Evolutionary conservation across 2,888 invertebrate genomes (phyloP).

Genomic region (Thelaira solivaga): DNA sequence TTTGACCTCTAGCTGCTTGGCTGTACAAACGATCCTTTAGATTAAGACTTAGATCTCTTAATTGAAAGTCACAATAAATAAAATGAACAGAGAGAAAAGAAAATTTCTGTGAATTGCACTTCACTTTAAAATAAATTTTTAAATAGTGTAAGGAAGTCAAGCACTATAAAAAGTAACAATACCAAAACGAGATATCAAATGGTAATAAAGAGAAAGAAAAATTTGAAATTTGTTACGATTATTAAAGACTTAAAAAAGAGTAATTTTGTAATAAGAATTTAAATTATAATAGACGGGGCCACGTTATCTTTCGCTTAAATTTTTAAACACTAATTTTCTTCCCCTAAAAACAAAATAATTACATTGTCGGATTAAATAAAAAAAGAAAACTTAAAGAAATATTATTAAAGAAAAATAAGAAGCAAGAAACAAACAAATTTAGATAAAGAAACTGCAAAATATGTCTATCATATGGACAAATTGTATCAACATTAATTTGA

Average conservation of each 20-base stretch:
- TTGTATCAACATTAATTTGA: slow-evolving; percentile 25
- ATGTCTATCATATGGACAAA: slow-evolving; percentile 53
- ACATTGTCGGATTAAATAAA: slow-evolving; percentile 9
- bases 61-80: too few species aligned
- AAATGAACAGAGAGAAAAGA: too few species aligned
- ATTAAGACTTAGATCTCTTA: too few species aligned
- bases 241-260: too few species aligned
- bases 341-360: background rate
- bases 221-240: too few species aligned
- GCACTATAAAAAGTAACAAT: background rate
- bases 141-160: background rate
- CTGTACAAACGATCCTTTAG: too few species aligned
- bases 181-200: background rate
- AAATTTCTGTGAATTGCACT: background rate
- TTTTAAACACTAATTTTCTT: slow-evolving; percentile 24
- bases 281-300: background rate
- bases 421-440: slow-evolving; percentile 25
- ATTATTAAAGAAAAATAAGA: slow-evolving; percentile 13
- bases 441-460: slow-evolving; percentile 40
- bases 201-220: background rate
- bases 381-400: background rate
- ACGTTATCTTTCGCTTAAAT: background rate
- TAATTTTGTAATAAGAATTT: background rate
- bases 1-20: too few species aligned
- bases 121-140: background rate